Evolutionary conservation across 2,888 invertebrate species (phyloP).

Genomic region (Drosophila niveifrons): DNA sequence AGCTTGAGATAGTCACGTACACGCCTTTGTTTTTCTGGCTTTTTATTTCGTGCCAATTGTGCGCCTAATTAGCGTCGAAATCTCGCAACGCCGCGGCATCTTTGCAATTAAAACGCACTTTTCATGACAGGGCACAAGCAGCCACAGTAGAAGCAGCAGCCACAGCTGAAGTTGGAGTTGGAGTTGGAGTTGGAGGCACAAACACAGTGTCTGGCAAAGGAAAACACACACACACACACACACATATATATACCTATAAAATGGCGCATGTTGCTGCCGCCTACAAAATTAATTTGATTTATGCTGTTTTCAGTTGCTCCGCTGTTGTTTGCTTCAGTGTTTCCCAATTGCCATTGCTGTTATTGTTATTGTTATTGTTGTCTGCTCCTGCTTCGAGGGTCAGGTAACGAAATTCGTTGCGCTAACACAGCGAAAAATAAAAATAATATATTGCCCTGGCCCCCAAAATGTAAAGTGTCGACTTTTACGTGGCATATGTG

Average conservation of each 20-base stretch:
- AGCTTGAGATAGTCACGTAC: constrained; percentile 80
- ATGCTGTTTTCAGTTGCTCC: constrained; percentile 61
- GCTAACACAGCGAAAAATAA: constrained; percentile 71
- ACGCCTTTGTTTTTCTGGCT: constrained; percentile 67
- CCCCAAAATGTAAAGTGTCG: constrained; percentile 74
- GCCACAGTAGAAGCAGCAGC: not conserved
- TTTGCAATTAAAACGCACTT: constrained; percentile 83
- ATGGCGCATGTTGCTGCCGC: constrained; percentile 74
- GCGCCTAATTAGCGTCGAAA: constrained; percentile 80
- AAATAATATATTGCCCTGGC: constrained; percentile 74
- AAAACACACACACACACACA: constrained; percentile 15
- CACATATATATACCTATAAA: constrained; percentile 56
- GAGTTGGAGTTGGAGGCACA: not conserved
- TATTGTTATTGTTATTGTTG: constrained; percentile 21
- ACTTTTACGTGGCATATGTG: constrained; percentile 71
- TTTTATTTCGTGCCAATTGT: constrained; percentile 80
- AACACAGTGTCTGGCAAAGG: constrained; percentile 35
- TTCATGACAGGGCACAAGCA: constrained; percentile 36
- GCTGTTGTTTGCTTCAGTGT: constrained; percentile 25
- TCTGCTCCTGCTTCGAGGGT: constrained; percentile 18
- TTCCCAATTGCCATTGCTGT: constrained; percentile 47
- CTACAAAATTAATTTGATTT: constrained; percentile 84
- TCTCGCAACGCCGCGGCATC: constrained; percentile 62
- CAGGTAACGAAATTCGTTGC: constrained; percentile 75
- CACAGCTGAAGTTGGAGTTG: not conserved